These are phyloP conservation scores for Meloidogyne exigua DNA, from an alignment of 1,140 invertebrate genomes.

Conservation along the genomic window DNA sequence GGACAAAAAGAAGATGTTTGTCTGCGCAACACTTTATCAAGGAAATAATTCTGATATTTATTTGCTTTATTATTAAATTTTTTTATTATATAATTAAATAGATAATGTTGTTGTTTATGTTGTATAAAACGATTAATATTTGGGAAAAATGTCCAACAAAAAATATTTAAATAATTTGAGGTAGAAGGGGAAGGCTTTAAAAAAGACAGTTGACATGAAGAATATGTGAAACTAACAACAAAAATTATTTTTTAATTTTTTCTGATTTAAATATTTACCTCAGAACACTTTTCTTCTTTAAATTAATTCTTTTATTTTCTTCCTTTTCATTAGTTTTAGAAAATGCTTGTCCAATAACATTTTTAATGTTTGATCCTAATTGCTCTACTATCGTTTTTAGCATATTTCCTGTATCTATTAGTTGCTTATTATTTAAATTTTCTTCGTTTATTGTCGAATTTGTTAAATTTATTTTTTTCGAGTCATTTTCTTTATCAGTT, in stretches of 20 bases:
- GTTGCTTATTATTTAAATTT: background rate
- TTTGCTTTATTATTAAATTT: background rate
- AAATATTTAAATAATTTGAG: background rate
- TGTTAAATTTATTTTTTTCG: background rate
- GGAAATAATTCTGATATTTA: conserved; percentile 2
- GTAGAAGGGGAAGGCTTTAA: background rate
- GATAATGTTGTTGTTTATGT: conserved; percentile 3
- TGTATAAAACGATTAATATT: background rate
- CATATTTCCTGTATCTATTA: background rate
- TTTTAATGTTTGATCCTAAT: conserved; percentile 16
- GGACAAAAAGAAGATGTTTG: conserved; percentile 8
- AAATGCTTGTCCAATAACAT: conserved; percentile 29
- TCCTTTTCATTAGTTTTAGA: background rate
- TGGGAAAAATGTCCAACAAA: conserved; percentile 14
- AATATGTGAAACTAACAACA: background rate
- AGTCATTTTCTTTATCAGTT: background rate
- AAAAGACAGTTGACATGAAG: background rate
- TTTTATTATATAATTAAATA: background rate
- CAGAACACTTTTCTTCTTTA: background rate
- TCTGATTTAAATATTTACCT: background rate
- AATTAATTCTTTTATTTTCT: background rate
- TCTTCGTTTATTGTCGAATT: background rate
- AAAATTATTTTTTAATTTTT: background rate
- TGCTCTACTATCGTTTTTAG: conserved; percentile 23
- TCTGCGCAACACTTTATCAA: background rate